Evolutionary conservation across 2,797 vertebrate species (phyloP).

Genomic region (Jordanella pulchra): DNA sequence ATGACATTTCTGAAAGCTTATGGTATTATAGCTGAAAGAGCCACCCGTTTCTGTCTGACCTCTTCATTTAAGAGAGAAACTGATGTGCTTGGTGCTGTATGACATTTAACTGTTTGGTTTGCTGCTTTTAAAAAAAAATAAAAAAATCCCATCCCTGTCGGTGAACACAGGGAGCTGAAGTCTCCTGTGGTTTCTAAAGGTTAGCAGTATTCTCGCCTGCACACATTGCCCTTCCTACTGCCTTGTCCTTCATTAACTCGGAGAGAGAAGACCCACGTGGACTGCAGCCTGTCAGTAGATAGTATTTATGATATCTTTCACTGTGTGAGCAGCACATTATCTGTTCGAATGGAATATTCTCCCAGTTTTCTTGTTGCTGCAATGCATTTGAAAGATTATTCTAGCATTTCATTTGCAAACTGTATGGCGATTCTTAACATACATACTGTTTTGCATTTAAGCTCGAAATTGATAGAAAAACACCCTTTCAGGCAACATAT

Average conservation of each 20-base stretch:
- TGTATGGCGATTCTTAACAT: background rate
- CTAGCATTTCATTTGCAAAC: constrained; percentile 9
- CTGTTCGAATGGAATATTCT: constrained; percentile 25
- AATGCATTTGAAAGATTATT: constrained; percentile 16
- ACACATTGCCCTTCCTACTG: constrained; percentile 24
- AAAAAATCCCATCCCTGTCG: constrained; percentile 35
- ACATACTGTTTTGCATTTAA: background rate
- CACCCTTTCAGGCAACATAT: constrained; percentile 9
- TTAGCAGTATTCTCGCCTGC: constrained; percentile 57
- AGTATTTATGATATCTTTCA: constrained; percentile 21
- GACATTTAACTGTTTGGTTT: constrained; percentile 72
- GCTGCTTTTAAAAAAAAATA: constrained; percentile 38
- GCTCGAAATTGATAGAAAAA: background rate
- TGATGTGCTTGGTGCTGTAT: constrained; percentile 57
- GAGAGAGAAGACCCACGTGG: constrained; percentile 23
- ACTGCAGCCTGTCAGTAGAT: constrained; percentile 22
- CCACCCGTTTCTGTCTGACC: constrained; percentile 52
- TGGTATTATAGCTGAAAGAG: constrained; percentile 47
- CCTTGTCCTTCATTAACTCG: constrained; percentile 52
- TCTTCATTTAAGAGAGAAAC: constrained; percentile 63
- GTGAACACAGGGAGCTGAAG: constrained; percentile 57
- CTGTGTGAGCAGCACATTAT: constrained; percentile 36
- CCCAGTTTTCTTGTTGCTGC: constrained; percentile 8
- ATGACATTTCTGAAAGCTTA: constrained; percentile 68
- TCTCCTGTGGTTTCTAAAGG: constrained; percentile 74